Evolutionary conservation across 2,113 vertebrate genomes (phyloP).

Genomic region (Rhineura floridana): DNA sequence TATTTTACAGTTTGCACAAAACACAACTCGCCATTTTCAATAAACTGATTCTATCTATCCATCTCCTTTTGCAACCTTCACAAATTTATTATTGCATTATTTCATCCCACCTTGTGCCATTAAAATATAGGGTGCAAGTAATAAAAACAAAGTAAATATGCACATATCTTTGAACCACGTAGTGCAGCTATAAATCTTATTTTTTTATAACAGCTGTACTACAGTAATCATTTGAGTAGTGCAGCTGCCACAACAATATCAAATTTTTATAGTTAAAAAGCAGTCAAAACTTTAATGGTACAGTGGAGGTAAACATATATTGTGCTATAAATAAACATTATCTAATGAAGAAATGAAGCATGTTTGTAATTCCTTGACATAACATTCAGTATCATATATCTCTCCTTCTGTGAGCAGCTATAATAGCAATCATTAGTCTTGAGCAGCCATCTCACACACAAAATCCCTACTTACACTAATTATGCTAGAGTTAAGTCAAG

Average conservation of each 20-base stretch:
- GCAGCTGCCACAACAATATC: conserved; percentile 83
- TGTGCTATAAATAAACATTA: conserved; percentile 81
- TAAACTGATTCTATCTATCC: conserved; percentile 29
- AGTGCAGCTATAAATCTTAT: conserved; percentile 77
- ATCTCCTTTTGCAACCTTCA: conserved; percentile 39
- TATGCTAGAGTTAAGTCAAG: conserved; percentile 62
- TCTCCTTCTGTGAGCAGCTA: conserved; percentile 67
- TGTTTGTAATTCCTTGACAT: conserved; percentile 76
- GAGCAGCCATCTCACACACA: conserved; percentile 58
- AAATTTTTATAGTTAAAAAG: conserved; percentile 84
- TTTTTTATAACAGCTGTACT: conserved; percentile 80
- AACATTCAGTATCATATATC: conserved; percentile 72
- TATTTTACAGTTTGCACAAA: conserved; percentile 29
- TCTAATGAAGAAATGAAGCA: conserved; percentile 81
- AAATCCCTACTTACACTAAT: conserved; percentile 70
- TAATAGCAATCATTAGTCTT: conserved; percentile 74
- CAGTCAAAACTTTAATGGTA: conserved; percentile 82
- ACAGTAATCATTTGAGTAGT: conserved; percentile 76
- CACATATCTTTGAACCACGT: conserved; percentile 77
- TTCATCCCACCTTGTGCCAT: conserved; percentile 79
- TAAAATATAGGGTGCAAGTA: conserved; percentile 78
- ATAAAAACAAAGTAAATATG: conserved; percentile 82
- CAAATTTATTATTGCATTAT: conserved; percentile 71
- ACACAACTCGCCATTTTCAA: conserved; percentile 41
- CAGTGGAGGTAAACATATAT: conserved; percentile 78